Percentiles rank a stretch among this genome's conserved stretches.
Conservation (phyloP, 2,113 vertebrate genomes). For the Cranoglanis bouderius region DNA sequence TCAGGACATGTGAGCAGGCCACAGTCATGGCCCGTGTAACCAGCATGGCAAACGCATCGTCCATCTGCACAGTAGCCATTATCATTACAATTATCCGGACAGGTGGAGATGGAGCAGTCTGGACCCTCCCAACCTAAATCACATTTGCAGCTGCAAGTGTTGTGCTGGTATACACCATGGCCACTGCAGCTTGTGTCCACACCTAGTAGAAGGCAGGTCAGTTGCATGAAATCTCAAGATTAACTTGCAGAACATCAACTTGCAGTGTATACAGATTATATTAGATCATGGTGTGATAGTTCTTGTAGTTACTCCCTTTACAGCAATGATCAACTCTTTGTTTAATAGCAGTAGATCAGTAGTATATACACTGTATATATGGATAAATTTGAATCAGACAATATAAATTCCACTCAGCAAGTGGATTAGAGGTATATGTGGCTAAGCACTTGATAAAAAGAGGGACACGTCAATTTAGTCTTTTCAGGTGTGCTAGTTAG, state of each 20-base stretch:
- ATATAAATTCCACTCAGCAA: not conserved
- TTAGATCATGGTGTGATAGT: not conserved
- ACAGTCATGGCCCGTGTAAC: slow-evolving; percentile 77
- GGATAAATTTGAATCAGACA: too few species aligned
- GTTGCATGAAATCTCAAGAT: not conserved
- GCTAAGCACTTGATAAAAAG: not conserved
- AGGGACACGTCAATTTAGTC: not conserved
- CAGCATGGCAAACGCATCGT: slow-evolving; percentile 75
- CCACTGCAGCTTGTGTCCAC: slow-evolving; percentile 72
- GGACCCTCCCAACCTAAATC: slow-evolving; percentile 81
- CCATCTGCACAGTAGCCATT: slow-evolving; percentile 77
- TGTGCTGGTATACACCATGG: slow-evolving; percentile 71
- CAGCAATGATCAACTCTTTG: not conserved
- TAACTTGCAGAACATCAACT: not conserved
- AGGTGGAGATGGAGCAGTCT: slow-evolving; percentile 77
- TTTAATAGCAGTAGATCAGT: not conserved
- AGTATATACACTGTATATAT: too few species aligned
- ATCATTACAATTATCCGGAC: slow-evolving; percentile 78
- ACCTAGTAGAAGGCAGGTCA: slow-evolving; percentile 58
- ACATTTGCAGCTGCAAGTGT: slow-evolving; percentile 79
- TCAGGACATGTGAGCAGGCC: slow-evolving; percentile 72
- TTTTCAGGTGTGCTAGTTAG: not conserved
- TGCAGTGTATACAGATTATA: not conserved
- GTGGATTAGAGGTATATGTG: not conserved
- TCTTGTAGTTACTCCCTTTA: not conserved